Evolutionary conservation across 2,113 vertebrate species (phyloP), one percentile per base, ranked within the genome.

Genomic region (Phalacrocorax pelagicus): DNA sequence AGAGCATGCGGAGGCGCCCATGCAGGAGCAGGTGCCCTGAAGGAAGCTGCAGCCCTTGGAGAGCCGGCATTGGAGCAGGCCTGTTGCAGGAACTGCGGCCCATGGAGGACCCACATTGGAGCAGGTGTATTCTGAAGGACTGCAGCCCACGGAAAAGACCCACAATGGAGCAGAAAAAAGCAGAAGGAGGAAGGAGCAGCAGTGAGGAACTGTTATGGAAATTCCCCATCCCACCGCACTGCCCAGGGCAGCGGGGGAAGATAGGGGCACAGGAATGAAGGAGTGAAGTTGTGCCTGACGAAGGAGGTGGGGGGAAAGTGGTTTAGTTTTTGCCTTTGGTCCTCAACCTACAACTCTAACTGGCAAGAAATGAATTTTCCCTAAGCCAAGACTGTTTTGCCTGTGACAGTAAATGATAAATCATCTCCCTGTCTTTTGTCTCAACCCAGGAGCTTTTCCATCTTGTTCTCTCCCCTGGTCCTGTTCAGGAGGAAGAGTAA

Each of bases 1-100:
- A 34, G 18, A 70, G 23, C 7, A 3, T 1, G 0, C 4, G 11
- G 24, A 58, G 14, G 23, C 46, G 5, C 9, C 36, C 44, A 11
- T 1, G 3, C 29, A n/a, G 34, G 14, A 67, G 34, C 14, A 69
- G 23, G 14, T 62, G 58, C 6, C 16, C 72, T 46, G 23, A 62
- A 89, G 13, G 7, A 32, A n/a, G 26, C 36, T 54, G 52, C 34
- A 61, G 51, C 3, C 36, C 26, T 14, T 0, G n/a, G 44, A 42
- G 18, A 29, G 3, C 58, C 49, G 5, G 4, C 42, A 19, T 12
- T 18, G 20, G 17, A 19, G 14, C 12, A 47, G n/a, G n/a, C 20
- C 40, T 6, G 4, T 6, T 32, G 46, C 46, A 61, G 54, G 34
- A 49, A 32, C 32, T n/a, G 15, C 5, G 23, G 40, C 12, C 61